Percentiles rank a stretch among this genome's conserved stretches.
phyloP scores from a whole-genome alignment of 2,888 invertebrate species.

The Drosophila infuscata region DNA sequence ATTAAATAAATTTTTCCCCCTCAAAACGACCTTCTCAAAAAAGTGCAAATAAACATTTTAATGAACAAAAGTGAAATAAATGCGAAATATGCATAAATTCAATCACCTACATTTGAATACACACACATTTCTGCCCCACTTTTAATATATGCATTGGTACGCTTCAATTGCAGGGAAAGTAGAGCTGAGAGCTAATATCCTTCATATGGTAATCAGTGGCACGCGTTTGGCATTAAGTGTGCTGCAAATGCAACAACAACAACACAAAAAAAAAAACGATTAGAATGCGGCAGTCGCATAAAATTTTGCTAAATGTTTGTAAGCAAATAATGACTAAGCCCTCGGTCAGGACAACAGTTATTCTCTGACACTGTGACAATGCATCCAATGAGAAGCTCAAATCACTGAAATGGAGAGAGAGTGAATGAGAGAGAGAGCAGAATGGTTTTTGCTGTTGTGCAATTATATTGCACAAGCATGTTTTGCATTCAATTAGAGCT shows the following conservation, averaged over 20 bases:
- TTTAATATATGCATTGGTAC: conserved; percentile 9
- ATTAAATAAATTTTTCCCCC: background rate
- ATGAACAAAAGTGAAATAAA: background rate
- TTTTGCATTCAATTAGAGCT: conserved; percentile 77
- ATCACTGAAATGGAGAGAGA: background rate
- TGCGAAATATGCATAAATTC: background rate
- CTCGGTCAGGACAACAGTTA: conserved; percentile 19
- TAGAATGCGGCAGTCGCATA: conserved; percentile 57
- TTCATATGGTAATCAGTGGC: conserved; percentile 77
- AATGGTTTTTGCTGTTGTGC: conserved; percentile 47
- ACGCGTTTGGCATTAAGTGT: conserved; percentile 78
- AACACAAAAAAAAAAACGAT: conserved; percentile 53
- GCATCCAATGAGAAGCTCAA: conserved; percentile 57
- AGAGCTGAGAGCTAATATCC: conserved; percentile 19
- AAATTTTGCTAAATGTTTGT: conserved; percentile 73
- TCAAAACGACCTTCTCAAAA: background rate
- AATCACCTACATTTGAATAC: background rate
- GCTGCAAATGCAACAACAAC: conserved; percentile 57
- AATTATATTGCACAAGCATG: conserved; percentile 61
- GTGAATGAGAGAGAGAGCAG: background rate
- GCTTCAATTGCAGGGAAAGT: conserved; percentile 2
- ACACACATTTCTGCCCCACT: background rate
- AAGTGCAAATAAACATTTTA: background rate
- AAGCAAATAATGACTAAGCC: conserved; percentile 65
- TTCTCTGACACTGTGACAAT: conserved; percentile 35